These are phyloP conservation scores for Phyllopteryx taeniolatus DNA, from an alignment of 2,113 vertebrate species.

Conservation along the genomic window DNA sequence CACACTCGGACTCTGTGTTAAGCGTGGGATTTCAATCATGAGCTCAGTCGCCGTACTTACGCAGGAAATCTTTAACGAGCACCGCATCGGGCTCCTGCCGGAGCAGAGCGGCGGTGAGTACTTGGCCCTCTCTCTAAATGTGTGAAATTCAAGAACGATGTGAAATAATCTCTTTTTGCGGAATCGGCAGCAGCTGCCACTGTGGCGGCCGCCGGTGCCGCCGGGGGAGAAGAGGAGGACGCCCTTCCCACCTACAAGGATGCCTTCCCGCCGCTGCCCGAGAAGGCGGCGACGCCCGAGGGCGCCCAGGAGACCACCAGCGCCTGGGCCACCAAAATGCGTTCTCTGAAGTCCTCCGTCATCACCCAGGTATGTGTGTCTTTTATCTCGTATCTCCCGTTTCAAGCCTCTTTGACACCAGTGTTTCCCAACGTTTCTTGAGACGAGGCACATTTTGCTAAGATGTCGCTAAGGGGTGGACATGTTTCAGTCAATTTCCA, in stretches of 20 bases:
- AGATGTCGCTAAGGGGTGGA: too few relatives aligned
- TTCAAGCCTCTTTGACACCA: too few relatives aligned
- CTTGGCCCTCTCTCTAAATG: background rate
- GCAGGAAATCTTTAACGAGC: slow-evolving; percentile 98
- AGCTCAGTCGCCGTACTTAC: slow-evolving; percentile 99
- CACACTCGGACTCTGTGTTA: slow-evolving; percentile 92
- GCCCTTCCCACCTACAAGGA: slow-evolving; percentile 97
- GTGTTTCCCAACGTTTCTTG: too few relatives aligned
- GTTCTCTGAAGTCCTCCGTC: slow-evolving; percentile 93
- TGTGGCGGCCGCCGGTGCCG: slow-evolving; percentile 76
- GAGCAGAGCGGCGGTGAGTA: slow-evolving; percentile 86
- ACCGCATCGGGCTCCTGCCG: slow-evolving; percentile 91
- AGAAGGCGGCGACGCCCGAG: slow-evolving; percentile 88
- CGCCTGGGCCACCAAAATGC: slow-evolving; percentile 91
- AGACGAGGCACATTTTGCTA: too few relatives aligned
- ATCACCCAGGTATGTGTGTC: slow-evolving; percentile 89
- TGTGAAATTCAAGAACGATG: background rate
- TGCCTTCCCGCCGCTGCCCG: slow-evolving; percentile 97
- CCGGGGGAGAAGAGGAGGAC: slow-evolving; percentile 85
- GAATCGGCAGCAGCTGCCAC: slow-evolving; percentile 39
- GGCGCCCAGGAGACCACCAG: slow-evolving; percentile 83
- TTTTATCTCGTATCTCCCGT: too few relatives aligned
- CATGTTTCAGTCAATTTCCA: too few relatives aligned
- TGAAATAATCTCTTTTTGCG: background rate
- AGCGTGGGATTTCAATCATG: slow-evolving; percentile 91